A percentile compares a stretch with the other conserved stretches of the same genome.
Evolutionary conservation across 2,113 vertebrate species (phyloP).

Genomic region (Ageneiosus marmoratus): DNA sequence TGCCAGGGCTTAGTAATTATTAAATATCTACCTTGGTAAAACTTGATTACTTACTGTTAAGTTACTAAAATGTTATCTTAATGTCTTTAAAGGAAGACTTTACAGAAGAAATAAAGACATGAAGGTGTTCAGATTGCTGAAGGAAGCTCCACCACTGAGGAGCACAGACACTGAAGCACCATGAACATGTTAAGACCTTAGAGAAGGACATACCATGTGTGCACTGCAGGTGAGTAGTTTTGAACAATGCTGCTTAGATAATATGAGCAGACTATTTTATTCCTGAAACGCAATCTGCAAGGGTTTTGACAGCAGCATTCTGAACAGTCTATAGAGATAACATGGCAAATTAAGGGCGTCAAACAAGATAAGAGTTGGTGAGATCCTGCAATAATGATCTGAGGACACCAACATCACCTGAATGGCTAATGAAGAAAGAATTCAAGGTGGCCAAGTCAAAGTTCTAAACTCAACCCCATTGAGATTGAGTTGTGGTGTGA

Average conservation of each 20-base stretch:
- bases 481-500: neutral
- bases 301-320: neutral
- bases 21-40: no score
- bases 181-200: neutral
- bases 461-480: neutral
- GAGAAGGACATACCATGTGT: neutral
- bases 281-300: neutral
- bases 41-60: no score
- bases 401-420: neutral
- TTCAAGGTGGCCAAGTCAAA: neutral
- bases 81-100: neutral
- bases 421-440: neutral
- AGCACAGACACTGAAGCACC: neutral
- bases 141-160: neutral
- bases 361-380: neutral
- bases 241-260: neutral
- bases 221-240: neutral
- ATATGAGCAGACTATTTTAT: neutral
- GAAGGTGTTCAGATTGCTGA: neutral
- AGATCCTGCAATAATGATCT: no score
- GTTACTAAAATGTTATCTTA: no score
- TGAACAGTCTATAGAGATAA: neutral
- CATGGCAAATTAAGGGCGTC: neutral
- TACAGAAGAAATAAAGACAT: neutral
- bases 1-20: no score